Conservation (phyloP, 1,140 invertebrate species). For the Microplitis demolitor region DNA sequence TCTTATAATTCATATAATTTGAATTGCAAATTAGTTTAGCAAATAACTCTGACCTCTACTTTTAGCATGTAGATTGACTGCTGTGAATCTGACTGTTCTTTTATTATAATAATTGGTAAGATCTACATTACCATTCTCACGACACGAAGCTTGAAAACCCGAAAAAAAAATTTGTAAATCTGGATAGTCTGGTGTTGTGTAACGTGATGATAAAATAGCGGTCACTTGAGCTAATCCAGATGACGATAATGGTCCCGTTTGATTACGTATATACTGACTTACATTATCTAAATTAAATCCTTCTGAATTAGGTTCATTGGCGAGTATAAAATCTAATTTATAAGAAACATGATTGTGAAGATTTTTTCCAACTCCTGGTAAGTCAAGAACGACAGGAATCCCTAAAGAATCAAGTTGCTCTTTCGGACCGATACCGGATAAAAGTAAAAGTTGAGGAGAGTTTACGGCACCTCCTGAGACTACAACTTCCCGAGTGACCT, state of each 20-base stretch:
- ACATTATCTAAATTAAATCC: conserved; percentile 22
- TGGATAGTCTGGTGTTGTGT: conserved; percentile 58
- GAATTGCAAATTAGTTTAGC: background rate
- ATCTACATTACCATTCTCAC: conserved; percentile 49
- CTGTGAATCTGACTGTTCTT: conserved; percentile 61
- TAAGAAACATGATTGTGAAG: conserved; percentile 59
- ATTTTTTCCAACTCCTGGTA: conserved; percentile 66
- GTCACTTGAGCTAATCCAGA: conserved; percentile 71
- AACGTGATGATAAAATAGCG: conserved; percentile 65
- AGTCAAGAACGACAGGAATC: conserved; percentile 50
- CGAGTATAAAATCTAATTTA: conserved; percentile 36
- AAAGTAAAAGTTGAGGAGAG: conserved; percentile 61
- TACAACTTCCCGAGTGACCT: conserved; percentile 56
- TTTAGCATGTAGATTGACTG: conserved; percentile 72
- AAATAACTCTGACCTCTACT: conserved; percentile 69
- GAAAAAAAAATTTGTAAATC: conserved; percentile 60
- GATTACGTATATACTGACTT: conserved; percentile 54
- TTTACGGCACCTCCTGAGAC: conserved; percentile 56
- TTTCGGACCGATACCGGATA: conserved; percentile 65
- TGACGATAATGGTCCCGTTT: conserved; percentile 76
- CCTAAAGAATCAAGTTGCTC: conserved; percentile 53
- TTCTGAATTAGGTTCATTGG: background rate
- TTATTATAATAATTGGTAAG: background rate
- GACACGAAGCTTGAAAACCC: conserved; percentile 54
- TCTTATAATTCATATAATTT: too few species aligned